Evolutionary conservation across 1,140 invertebrate species (phyloP), one percentile per base, ranked within the genome.

Genomic region (Dufourea novaeangliae): DNA sequence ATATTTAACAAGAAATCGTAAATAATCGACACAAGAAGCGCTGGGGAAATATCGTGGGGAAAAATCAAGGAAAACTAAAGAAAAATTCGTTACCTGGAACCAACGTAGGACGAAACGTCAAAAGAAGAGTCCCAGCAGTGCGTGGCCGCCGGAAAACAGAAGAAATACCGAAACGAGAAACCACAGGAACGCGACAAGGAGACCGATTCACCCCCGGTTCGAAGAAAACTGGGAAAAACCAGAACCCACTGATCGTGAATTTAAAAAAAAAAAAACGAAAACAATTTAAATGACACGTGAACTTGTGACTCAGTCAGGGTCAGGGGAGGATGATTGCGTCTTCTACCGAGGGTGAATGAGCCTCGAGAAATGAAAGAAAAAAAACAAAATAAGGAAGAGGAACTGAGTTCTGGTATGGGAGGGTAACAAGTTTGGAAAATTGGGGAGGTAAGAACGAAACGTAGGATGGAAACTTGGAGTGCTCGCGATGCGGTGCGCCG

Each of bases 401-500:
- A n/a, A n/a, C n/a, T n/a, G n/a, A n/a, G n/a, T n/a, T n/a, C n/a
- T n/a, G n/a, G n/a, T n/a, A n/a, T n/a, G n/a, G n/a, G n/a, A n/a
- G n/a, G n/a, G n/a, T n/a, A n/a, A n/a, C n/a, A n/a, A n/a, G 20
- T 25, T 0, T 25, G 50, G 4, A 22, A 17, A 34, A 34, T 27
- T 44, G n/a, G 34, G 3, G 46, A 29, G 41, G 22, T 5, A 29
- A 34, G 46, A 75, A 56, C 17, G 27, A 62, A 56, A 52, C 73
- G 64, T 63, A 63, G 69, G 63, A 72, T 57, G n/a, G 3, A 37
- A 41, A 52, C 29, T 85, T 71, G 69, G 70, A 61, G 44, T 59
- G 25, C 41, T 54, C 56, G 80, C 69, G 61, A 71, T 80, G 80
- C 63, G 72, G 72, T 78, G 63, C 70, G 67, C 56, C 44, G 44